phyloP scores from a whole-genome alignment of 2,797 vertebrate genomes.

The Discoglossus pictus region DNA sequence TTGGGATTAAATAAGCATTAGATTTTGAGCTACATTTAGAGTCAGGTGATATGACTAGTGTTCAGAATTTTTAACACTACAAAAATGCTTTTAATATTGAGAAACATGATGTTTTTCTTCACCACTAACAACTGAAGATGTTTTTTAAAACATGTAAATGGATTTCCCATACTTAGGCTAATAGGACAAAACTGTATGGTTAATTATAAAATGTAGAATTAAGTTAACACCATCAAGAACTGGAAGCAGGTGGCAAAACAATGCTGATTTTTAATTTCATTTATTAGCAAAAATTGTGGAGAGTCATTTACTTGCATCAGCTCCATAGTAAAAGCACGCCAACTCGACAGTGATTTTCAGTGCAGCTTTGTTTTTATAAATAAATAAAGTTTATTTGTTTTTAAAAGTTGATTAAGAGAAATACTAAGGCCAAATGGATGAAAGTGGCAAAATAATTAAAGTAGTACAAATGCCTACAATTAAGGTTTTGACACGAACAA shows the following conservation, averaged over 20 bases:
- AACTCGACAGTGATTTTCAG: conserved; percentile 15
- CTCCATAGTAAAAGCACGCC: conserved; percentile 67
- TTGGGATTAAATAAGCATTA: conserved; percentile 3
- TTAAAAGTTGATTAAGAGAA: no score
- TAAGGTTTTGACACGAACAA: no score
- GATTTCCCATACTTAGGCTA: conserved; percentile 33
- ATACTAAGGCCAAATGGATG: no score
- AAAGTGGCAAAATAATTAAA: no score
- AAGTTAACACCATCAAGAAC: conserved; percentile 79
- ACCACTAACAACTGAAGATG: conserved; percentile 28
- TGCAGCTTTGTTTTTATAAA: conserved; percentile 3
- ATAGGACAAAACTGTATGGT: conserved; percentile 39
- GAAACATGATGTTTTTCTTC: conserved; percentile 1
- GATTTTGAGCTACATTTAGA: background rate
- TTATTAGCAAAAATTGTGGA: conserved; percentile 71
- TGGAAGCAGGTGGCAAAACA: conserved; percentile 81
- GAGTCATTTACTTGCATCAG: conserved; percentile 77
- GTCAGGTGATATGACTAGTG: background rate
- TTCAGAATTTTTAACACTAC: conserved; percentile 1
- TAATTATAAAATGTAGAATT: conserved; percentile 64
- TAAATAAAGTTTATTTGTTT: conserved; percentile 19
- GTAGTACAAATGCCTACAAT: background rate
- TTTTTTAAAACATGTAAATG: conserved; percentile 32
- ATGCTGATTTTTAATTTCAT: conserved; percentile 78
- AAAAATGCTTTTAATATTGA: conserved; percentile 24